Evolutionary conservation across 2,888 invertebrate species (phyloP).

Genomic region (Perithous albicinctus): DNA sequence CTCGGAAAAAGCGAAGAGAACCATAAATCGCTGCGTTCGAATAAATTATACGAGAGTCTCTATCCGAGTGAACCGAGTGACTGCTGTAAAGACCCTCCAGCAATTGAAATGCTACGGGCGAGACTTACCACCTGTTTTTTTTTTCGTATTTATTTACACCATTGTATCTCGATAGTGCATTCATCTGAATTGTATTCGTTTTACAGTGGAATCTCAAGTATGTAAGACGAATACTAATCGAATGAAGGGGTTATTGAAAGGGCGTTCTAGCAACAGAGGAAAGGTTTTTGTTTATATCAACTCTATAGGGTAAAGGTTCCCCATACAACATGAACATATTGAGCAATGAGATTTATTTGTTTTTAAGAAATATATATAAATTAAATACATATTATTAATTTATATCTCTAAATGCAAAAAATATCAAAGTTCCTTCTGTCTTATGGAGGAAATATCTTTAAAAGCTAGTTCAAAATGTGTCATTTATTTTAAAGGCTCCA

Average conservation of each 20-base stretch:
- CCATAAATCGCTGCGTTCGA: slow-evolving; percentile 57
- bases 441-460: background rate
- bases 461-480: background rate
- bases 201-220: slow-evolving; percentile 17
- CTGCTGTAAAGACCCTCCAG: background rate
- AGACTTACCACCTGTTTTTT: slow-evolving; percentile 6
- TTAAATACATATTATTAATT: no score
- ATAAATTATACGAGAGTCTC: slow-evolving; percentile 38
- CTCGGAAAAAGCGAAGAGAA: slow-evolving; percentile 30
- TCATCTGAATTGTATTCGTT: slow-evolving; percentile 3
- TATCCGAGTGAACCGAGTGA: slow-evolving; percentile 7
- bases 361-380: background rate
- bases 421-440: no score
- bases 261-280: background rate
- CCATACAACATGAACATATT: background rate
- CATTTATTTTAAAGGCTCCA: background rate
- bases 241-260: background rate
- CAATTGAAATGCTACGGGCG: slow-evolving; percentile 40
- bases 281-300: background rate
- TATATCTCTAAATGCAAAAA: no score
- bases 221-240: slow-evolving; percentile 63
- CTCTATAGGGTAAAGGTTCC: background rate
- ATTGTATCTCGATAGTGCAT: slow-evolving; percentile 34
- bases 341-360: background rate
- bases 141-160: slow-evolving; percentile 33